Evolutionary conservation across 1,140 invertebrate species (phyloP).

Genomic region (Acyrthosiphon pisum): DNA sequence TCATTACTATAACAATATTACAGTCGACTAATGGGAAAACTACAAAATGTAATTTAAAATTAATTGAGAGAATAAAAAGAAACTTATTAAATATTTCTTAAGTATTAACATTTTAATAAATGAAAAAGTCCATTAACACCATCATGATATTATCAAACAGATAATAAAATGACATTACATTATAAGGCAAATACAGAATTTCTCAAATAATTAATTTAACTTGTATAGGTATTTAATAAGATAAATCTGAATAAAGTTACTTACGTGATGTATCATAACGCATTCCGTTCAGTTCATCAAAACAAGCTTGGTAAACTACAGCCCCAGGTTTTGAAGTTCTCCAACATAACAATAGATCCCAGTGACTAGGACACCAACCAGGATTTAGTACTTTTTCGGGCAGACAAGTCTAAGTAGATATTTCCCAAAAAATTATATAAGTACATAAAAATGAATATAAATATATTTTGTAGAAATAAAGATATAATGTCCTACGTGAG

Average conservation of each 20-base stretch:
- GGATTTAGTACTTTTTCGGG: not conserved
- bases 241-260: conserved; percentile 51
- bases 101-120: not conserved
- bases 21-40: not conserved
- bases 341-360: conserved; percentile 82
- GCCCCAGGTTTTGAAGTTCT: conserved; percentile 72
- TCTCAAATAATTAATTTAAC: not conserved
- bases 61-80: not conserved
- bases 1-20: not conserved
- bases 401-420: not conserved
- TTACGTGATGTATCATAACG: conserved; percentile 75
- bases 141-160: not conserved
- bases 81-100: not conserved
- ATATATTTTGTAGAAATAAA: not conserved
- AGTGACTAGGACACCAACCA: conserved; percentile 67
- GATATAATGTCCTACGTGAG: not conserved
- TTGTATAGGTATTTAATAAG: not conserved
- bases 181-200: not conserved
- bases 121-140: not conserved
- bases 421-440: not conserved
- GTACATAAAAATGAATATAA: not conserved
- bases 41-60: not conserved
- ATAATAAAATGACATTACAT: not conserved
- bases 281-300: conserved; percentile 77
- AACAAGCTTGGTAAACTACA: conserved; percentile 73